Evolutionary conservation across 1,140 invertebrate species (phyloP).

Genomic region (Bombus terrestris): DNA sequence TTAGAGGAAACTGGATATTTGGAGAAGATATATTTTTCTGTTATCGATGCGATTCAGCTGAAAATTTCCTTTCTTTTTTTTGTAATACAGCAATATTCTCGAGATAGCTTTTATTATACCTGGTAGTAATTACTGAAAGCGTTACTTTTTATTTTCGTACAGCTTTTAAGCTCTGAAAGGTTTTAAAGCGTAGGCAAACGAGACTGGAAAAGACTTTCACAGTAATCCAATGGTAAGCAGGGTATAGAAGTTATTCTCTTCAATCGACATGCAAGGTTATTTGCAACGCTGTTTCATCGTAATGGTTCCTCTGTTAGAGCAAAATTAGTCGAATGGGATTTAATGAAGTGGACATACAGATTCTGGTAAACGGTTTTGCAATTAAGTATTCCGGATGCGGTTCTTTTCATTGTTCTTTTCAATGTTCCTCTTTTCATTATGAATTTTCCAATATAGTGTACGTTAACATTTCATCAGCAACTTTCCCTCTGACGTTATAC

Average conservation of each 20-base stretch:
- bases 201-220: neutral
- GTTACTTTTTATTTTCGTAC: neutral
- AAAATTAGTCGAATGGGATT: neutral
- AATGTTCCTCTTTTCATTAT: neutral
- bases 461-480: neutral
- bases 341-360: neutral
- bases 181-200: slow-evolving; percentile 3
- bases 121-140: neutral
- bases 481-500: neutral
- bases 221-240: slow-evolving; percentile 8
- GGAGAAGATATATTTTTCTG: neutral
- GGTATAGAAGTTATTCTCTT: neutral
- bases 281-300: neutral
- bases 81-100: neutral
- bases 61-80: neutral
- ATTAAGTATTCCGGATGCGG: neutral
- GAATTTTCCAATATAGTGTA: neutral
- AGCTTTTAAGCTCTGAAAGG: neutral
- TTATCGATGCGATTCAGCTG: neutral
- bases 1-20: neutral
- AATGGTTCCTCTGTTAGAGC: neutral
- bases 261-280: neutral
- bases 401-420: neutral
- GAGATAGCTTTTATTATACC: neutral
- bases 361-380: neutral